phyloP scores from a whole-genome alignment of 2,113 vertebrate genomes.

The Mirounga angustirostris region DNA sequence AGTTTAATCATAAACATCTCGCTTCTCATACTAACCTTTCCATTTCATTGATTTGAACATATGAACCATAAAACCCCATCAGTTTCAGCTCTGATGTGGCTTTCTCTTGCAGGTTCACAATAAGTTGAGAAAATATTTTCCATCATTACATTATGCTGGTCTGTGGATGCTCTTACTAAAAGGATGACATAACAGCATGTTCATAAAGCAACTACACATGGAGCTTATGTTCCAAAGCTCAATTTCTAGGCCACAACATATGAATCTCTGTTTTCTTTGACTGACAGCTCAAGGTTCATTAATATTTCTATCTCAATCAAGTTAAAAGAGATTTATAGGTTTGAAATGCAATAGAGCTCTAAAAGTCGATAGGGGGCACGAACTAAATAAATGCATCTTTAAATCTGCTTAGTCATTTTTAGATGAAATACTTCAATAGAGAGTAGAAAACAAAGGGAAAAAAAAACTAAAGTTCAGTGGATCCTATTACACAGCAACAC shows the following conservation, averaged over 20 bases:
- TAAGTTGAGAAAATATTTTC: constrained; percentile 75
- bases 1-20: constrained; percentile 66
- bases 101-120: constrained; percentile 74
- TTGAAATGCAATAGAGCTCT: constrained; percentile 62
- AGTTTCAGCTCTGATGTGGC: constrained; percentile 59
- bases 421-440: constrained; percentile 69
- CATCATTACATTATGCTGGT: constrained; percentile 67
- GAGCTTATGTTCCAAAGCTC: constrained; percentile 65
- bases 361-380: constrained; percentile 9
- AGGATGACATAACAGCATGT: constrained; percentile 61
- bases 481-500: constrained; percentile 33
- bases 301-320: constrained; percentile 62
- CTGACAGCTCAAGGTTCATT: constrained; percentile 70
- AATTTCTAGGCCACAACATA: constrained; percentile 57
- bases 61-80: constrained; percentile 71
- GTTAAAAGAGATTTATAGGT: constrained; percentile 50
- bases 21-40: constrained; percentile 63
- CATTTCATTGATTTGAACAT: constrained; percentile 55
- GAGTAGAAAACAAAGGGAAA: constrained; percentile 57
- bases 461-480: constrained; percentile 64
- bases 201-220: constrained; percentile 70
- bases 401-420: constrained; percentile 71
- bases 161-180: constrained; percentile 65
- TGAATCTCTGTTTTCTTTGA: constrained; percentile 77
- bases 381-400: constrained; percentile 65